Evolutionary conservation across 2,797 vertebrate species (phyloP).

Genomic region (Poecile montanus): DNA sequence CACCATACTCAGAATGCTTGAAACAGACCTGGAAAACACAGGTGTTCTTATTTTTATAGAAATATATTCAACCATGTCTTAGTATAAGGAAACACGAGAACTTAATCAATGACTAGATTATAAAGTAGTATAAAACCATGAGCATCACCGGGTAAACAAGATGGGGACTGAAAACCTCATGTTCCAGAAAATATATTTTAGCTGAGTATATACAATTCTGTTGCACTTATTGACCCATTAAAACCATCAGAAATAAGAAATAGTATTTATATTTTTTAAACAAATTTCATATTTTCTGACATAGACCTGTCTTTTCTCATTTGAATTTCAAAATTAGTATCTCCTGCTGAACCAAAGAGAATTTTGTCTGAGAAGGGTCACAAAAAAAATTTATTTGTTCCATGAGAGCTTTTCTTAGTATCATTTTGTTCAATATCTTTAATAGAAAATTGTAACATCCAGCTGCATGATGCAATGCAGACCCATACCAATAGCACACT

Average conservation of each 20-base stretch:
- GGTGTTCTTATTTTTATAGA: slow-evolving; percentile 52
- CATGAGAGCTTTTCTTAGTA: background rate
- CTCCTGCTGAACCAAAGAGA: background rate
- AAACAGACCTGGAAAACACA: slow-evolving; percentile 72
- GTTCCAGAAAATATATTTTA: background rate
- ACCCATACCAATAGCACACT: background rate
- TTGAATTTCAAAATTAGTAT: background rate
- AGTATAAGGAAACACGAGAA: background rate
- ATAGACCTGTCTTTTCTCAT: background rate
- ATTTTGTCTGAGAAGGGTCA: background rate
- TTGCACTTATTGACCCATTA: background rate
- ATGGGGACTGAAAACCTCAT: background rate
- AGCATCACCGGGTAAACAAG: slow-evolving; percentile 10
- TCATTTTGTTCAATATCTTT: background rate
- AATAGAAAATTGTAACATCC: background rate
- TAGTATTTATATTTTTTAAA: background rate
- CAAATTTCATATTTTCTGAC: background rate
- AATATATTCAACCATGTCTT: background rate
- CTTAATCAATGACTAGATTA: slow-evolving; percentile 7
- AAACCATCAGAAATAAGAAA: background rate
- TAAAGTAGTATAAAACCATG: background rate
- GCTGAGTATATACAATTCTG: background rate
- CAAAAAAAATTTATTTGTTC: background rate
- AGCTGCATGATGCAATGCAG: background rate
- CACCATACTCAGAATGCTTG: slow-evolving; percentile 45